Conservation (phyloP, 2,797 vertebrate species). For the Spea hammondii region DNA sequence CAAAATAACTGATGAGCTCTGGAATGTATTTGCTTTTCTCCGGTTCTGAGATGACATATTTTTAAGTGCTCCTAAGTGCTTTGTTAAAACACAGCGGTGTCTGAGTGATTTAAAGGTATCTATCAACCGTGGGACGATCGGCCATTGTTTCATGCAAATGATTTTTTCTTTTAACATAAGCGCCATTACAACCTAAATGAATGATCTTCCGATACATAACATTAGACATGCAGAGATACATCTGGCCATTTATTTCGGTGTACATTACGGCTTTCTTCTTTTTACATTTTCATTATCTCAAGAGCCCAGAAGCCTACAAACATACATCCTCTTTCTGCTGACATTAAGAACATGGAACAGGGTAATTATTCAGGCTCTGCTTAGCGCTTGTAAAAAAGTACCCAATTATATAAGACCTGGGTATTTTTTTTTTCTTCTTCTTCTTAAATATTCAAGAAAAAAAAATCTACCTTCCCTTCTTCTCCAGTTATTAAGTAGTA, state of each 20-base stretch:
- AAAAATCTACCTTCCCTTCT: constrained; percentile 23
- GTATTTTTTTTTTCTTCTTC: constrained; percentile 19
- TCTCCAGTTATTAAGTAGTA: constrained; percentile 24
- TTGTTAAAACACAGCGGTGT: not conserved
- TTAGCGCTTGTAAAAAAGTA: constrained; percentile 31
- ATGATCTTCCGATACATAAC: constrained; percentile 28
- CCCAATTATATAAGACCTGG: constrained; percentile 11
- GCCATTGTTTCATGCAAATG: constrained; percentile 47
- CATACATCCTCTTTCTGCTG: constrained; percentile 35
- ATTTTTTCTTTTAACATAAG: constrained; percentile 14
- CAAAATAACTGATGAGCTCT: constrained; percentile 26
- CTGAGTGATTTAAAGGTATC: constrained; percentile 34
- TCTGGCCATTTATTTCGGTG: constrained; percentile 34
- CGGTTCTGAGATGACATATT: constrained; percentile 1
- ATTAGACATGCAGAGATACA: constrained; percentile 23
- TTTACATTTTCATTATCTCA: constrained; percentile 35
- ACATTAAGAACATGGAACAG: constrained; percentile 20
- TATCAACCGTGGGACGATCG: constrained; percentile 27
- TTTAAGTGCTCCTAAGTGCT: constrained; percentile 42
- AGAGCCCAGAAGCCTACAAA: constrained; percentile 31
- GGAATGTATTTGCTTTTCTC: constrained; percentile 10
- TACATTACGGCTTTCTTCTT: constrained; percentile 1
- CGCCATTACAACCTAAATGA: constrained; percentile 28
- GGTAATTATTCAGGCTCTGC: not conserved
- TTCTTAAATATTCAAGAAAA: constrained; percentile 39